phyloP scores from a whole-genome alignment of 2,888 invertebrate species.

The Trichogramma dendrolimi region DNA sequence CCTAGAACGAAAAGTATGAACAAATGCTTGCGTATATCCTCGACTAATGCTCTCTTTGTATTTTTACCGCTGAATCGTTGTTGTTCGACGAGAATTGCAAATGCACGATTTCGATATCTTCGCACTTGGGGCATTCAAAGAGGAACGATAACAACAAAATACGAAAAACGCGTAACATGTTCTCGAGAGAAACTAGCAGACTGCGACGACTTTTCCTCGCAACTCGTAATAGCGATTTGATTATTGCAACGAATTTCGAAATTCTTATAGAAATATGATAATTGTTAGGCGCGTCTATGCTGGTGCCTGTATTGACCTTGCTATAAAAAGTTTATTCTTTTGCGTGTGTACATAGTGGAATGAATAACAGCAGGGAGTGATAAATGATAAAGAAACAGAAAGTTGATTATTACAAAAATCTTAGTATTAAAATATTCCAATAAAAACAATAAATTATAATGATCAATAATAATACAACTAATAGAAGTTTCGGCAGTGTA shows the following conservation, averaged over 20 bases:
- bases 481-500: constrained; percentile 51
- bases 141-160: background rate
- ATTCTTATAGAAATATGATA: too few relatives aligned
- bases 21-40: constrained; percentile 12
- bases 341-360: too few relatives aligned
- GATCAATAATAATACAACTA: constrained; percentile 47
- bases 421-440: constrained; percentile 54
- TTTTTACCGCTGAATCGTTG: constrained; percentile 24
- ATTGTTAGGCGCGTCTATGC: too few relatives aligned
- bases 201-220: too few relatives aligned
- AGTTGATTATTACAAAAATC: constrained; percentile 50
- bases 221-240: too few relatives aligned
- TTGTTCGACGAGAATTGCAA: constrained; percentile 34
- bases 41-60: background rate
- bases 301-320: too few relatives aligned
- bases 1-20: constrained; percentile 32
- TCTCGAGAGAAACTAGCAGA: background rate
- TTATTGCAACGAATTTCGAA: too few relatives aligned
- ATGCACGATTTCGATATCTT: constrained; percentile 36
- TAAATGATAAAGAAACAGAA: constrained; percentile 25
- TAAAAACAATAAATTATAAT: constrained; percentile 53
- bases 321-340: too few relatives aligned
- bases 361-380: constrained; percentile 7
- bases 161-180: background rate
- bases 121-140: background rate